phyloP scores from a whole-genome alignment of 2,888 invertebrate species.

The Heterodera filipjevi region DNA sequence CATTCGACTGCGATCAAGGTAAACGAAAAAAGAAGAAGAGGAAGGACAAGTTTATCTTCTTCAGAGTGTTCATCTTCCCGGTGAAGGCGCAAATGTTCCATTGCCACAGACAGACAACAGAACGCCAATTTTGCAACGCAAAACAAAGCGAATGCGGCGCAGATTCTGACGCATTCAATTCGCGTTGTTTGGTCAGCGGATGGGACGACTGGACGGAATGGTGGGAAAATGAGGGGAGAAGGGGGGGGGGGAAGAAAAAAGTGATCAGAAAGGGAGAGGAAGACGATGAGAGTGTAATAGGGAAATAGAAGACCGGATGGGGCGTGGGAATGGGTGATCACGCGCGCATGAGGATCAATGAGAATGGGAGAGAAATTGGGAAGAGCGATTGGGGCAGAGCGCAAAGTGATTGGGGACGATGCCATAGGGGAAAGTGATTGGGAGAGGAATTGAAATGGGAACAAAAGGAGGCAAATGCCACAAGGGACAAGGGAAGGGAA shows the following conservation, averaged over 20 bases:
- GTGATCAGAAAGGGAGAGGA: neutral
- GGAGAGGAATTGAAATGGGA: too few species aligned
- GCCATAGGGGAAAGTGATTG: too few species aligned
- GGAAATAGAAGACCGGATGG: neutral
- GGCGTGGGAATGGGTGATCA: neutral
- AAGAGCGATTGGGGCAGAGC: too few species aligned
- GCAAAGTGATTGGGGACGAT: too few species aligned
- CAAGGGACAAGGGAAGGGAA: too few species aligned
- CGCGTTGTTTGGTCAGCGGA: constrained; percentile 75
- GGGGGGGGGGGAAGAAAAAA: neutral
- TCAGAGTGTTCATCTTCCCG: constrained; percentile 73
- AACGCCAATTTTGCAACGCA: constrained; percentile 73
- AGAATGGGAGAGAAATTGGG: too few species aligned
- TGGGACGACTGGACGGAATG: constrained; percentile 82
- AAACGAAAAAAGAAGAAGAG: too few species aligned
- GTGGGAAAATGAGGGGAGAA: neutral
- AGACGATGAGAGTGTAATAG: too few species aligned
- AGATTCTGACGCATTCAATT: constrained; percentile 65
- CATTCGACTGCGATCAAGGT: constrained; percentile 71
- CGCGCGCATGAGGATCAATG: too few species aligned
- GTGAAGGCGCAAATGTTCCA: constrained; percentile 65
- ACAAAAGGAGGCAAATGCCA: too few species aligned
- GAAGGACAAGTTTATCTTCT: neutral
- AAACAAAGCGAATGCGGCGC: constrained; percentile 61
- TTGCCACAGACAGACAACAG: constrained; percentile 73